Base-by-base conservation (phyloP, 2,888 invertebrate species). In the Eupithecia vulgata region DNA sequence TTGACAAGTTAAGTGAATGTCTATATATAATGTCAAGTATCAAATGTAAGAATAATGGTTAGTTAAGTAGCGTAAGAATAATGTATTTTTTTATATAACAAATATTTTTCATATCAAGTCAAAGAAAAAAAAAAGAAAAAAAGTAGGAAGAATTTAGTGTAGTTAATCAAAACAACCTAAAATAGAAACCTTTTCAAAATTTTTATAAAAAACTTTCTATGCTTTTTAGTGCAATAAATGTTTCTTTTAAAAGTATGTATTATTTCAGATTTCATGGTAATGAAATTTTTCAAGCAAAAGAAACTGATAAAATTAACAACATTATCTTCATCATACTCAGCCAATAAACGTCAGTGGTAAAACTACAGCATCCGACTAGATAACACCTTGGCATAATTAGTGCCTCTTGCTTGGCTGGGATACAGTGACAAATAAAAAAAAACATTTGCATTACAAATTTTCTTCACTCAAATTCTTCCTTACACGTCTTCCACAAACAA, bases 61-160 rank as follows among this genome's bases (percentile, higher is more conserved):
- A 5, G 6, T 21, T 59, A 59, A 30, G 10, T 62, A 62, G 72
- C 62, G 67, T 64, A 35, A 69, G 70, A 73, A 75, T 68, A 70
- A 61, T 72, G 52, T 74, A 72, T 72, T 74, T 72, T 73, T 70
- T 74, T 71, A 40, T 52, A 34, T 21, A 78, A 68, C 21, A 67
- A 69, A 72, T 75, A 71, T 75, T 71, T 72, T 74, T 74, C 37
- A 59, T 68, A 66, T 40, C 21, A 71, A 68, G 59, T 37, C 8
- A 4, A 30, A 30, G 30, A 8, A 48, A 40, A 62, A 78, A 74
- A 35, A 35, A 6, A 34, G 70, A 13, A 45, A 67, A 67, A 62
- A 45, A 37, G 61, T 30, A 8, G 52, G 57, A 57, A 57, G 57
- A 57, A 57, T 57, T 57, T 66, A 66, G 34, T 61, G 7, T 34